Evolutionary conservation across 2,113 vertebrate genomes (phyloP), one percentile per base, ranked within the genome.

Genomic region (Anguilla rostrata): DNA sequence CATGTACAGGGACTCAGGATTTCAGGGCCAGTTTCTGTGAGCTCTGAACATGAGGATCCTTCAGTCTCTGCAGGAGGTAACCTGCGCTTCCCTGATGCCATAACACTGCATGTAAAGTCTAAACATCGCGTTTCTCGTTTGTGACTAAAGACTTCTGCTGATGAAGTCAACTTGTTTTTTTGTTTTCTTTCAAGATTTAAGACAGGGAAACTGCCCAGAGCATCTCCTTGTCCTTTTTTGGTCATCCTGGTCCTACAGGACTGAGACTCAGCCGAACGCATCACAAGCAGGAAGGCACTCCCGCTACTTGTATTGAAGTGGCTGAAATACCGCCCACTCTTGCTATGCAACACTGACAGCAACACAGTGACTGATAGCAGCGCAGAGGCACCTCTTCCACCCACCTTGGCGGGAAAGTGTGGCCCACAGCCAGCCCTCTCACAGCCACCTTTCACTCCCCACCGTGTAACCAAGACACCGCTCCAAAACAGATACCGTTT

Each of bases 381-480:
- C 18, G 39, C 34, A 71, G 4, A 43, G 40, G 7, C 22, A 53
- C 60, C 57, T 86, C 81, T 83, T 81, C 81, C 60, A 78, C 57
- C 40, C 26, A 40, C 56, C 34, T 86, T 41, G 83, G 81, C 82
- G 60, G 60, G 66, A 83, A 40, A 41, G 56, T 86, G 34, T 83
- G 79, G 41, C 80, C 60, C 78, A 79, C 49, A 84, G 40, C 71
- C 41, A 60, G 41, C 43, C 43, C 18, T 40, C 71, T 26, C 7
- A 40, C 22, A 80, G 26, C 3, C 41, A 34, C n/a, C 71, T 34
- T 2, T 34, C 16, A 26, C 20, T 71, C 26, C 7, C 4, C 26
- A 34, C 71, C 34, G 71, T n/a, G n/a, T 75, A 34, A 75, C 26
- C 12, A 12, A 34, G n/a, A 75, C 43, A 53, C 15, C 39, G 14